phyloP scores from a whole-genome alignment of 2,888 invertebrate species.

The Coelinius sp. region DNA sequence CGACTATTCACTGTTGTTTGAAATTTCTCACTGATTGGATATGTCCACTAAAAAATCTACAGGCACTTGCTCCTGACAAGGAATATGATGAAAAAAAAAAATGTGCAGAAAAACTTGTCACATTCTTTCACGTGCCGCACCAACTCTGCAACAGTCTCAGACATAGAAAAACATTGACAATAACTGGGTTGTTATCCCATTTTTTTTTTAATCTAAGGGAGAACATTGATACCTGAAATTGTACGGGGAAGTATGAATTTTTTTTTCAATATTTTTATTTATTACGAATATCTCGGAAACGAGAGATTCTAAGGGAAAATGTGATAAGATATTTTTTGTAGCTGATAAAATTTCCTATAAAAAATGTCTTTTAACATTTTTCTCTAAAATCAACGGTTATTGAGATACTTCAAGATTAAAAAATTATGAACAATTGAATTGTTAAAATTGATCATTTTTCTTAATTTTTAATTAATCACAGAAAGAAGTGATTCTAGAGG shows the following conservation, averaged over 20 bases:
- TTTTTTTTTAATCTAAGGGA: not conserved
- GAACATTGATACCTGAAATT: not conserved
- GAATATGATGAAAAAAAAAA: not conserved
- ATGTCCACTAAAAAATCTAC: not conserved
- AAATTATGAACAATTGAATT: no score
- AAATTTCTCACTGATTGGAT: not conserved
- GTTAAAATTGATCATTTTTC: no score
- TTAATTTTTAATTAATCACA: no score
- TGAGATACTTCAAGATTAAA: no score
- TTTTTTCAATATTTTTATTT: no score
- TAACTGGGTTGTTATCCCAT: conserved; percentile 1
- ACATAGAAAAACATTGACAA: conserved; percentile 1
- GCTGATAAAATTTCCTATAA: no score
- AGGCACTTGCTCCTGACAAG: not conserved
- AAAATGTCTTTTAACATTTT: no score
- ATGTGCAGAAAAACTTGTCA: not conserved
- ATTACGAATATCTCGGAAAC: no score
- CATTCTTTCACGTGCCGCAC: conserved; percentile 1
- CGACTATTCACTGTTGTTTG: not conserved
- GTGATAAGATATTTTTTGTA: no score
- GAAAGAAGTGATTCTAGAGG: no score
- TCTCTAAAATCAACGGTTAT: no score
- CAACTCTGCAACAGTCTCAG: conserved; percentile 3
- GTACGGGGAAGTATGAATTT: no score
- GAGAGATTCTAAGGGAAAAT: not conserved